phyloP scores from a whole-genome alignment of 2,113 vertebrate species.

The Tupaia chinensis region DNA sequence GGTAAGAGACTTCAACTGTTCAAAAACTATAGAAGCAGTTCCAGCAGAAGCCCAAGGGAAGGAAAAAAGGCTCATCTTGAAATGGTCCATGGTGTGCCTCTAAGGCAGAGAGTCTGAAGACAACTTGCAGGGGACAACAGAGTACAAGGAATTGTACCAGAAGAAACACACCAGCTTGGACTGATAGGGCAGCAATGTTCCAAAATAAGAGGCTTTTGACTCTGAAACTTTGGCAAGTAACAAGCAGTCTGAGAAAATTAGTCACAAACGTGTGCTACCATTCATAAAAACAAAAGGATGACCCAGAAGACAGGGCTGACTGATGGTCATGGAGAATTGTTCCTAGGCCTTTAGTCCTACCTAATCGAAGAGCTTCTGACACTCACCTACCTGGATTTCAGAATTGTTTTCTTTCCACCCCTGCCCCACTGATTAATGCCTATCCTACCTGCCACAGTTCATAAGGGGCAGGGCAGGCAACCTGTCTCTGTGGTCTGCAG shows the following conservation, averaged over 20 bases:
- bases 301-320: background rate
- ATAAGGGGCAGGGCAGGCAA: background rate
- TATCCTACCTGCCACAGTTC: background rate
- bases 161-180: background rate
- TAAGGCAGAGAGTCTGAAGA: background rate
- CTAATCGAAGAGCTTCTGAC: background rate
- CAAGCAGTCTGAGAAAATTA: background rate
- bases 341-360: background rate
- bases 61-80: background rate
- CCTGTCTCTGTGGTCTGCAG: background rate
- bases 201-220: background rate
- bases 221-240: background rate
- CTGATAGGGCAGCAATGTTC: background rate
- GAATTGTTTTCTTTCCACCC: background rate
- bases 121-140: background rate
- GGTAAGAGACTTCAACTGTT: background rate
- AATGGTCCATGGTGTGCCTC: background rate
- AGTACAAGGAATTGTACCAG: slow-evolving; percentile 1
- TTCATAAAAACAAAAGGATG: background rate
- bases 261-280: background rate
- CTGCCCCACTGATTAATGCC: background rate
- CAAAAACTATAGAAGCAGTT: background rate
- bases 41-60: background rate
- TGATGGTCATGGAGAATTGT: background rate
- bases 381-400: background rate